Percentiles rank a stretch among this genome's conserved stretches.
Evolutionary conservation across 1,140 invertebrate species (phyloP).

Genomic region (Orius insidiosus): DNA sequence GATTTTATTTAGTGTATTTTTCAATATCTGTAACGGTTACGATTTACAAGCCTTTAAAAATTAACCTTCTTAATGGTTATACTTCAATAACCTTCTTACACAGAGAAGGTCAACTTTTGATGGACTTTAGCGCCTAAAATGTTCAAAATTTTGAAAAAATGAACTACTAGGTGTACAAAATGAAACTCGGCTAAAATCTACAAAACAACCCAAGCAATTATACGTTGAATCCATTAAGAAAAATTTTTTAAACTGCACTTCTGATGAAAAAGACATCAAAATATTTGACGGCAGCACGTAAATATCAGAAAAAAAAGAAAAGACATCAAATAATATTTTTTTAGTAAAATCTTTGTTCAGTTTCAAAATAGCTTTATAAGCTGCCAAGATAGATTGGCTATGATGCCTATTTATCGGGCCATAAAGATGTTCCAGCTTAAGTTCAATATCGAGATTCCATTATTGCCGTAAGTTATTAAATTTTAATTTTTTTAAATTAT

Average conservation of each 20-base stretch:
- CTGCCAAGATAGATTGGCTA: conserved; percentile 24
- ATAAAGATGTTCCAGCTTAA: conserved; percentile 48
- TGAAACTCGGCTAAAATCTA: too few species aligned
- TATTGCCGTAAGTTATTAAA: conserved; percentile 32
- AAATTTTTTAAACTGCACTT: conserved; percentile 27
- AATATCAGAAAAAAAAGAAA: conserved; percentile 1
- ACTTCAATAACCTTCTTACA: too few species aligned
- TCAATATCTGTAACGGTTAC: too few species aligned
- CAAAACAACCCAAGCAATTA: conserved; percentile 51
- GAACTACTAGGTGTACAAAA: too few species aligned
- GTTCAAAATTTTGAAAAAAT: too few species aligned
- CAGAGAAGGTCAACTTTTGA: too few species aligned
- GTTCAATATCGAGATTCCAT: conserved; percentile 29
- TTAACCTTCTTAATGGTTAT: too few species aligned
- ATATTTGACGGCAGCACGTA: conserved; percentile 39
- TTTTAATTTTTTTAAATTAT: background rate
- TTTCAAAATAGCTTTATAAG: conserved; percentile 16
- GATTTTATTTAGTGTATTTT: too few species aligned
- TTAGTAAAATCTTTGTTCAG: conserved; percentile 20
- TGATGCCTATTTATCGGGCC: conserved; percentile 57
- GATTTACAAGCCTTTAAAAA: too few species aligned
- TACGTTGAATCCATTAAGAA: conserved; percentile 43
- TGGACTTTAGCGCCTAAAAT: too few species aligned
- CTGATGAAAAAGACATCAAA: conserved; percentile 35
- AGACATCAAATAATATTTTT: conserved; percentile 8